phyloP scores from a whole-genome alignment of 2,888 invertebrate species.

The Camptogramma bilineatum region DNA sequence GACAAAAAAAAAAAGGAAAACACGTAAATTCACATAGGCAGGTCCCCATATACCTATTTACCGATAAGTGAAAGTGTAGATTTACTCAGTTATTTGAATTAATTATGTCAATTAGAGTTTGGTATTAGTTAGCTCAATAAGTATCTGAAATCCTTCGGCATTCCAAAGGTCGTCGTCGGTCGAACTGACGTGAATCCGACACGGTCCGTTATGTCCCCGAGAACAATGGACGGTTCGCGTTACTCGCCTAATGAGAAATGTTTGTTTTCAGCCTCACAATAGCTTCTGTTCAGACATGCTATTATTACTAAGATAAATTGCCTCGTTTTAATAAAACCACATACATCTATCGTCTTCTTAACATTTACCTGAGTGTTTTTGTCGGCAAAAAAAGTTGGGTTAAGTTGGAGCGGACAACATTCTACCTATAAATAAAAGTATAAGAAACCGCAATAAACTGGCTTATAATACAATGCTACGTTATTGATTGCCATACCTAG shows the following conservation, averaged over 20 bases:
- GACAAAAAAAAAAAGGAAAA: not conserved
- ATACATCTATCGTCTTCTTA: constrained; percentile 45
- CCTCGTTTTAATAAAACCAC: constrained; percentile 57
- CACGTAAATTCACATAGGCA: not conserved
- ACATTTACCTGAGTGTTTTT: constrained; percentile 23
- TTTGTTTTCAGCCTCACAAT: constrained; percentile 80
- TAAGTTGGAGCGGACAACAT: constrained; percentile 1
- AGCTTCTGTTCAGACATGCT: constrained; percentile 70
- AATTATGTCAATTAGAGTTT: constrained; percentile 21
- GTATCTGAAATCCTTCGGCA: constrained; percentile 41
- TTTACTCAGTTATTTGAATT: not conserved
- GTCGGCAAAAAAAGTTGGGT: constrained; percentile 4
- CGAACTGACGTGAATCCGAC: constrained; percentile 78
- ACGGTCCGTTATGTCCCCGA: constrained; percentile 81
- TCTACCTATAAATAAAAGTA: constrained; percentile 7
- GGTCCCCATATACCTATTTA: no score
- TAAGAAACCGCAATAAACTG: constrained; percentile 14
- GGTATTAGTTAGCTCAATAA: constrained; percentile 26
- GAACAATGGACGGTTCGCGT: constrained; percentile 79
- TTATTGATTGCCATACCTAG: constrained; percentile 12
- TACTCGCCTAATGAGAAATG: constrained; percentile 82
- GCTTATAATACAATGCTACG: constrained; percentile 17
- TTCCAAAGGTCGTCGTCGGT: constrained; percentile 71
- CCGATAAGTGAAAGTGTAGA: not conserved
- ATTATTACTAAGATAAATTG: constrained; percentile 69